These are phyloP conservation scores for Cisticola juncidis DNA, from an alignment of 2,113 vertebrate genomes.

Conservation along the genomic window DNA sequence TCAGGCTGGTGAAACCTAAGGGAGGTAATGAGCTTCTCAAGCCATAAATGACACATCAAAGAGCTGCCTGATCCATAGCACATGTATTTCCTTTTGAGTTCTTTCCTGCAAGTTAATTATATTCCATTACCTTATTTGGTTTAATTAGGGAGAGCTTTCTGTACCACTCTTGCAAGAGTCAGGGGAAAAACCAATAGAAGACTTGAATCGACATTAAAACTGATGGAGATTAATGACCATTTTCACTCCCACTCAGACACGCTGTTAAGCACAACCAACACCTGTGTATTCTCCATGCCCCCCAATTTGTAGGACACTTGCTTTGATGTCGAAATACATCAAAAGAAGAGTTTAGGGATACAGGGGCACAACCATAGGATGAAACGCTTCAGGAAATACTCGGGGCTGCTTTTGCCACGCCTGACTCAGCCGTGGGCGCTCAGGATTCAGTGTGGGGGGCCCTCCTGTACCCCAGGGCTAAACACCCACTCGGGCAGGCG, in stretches of 20 bases:
- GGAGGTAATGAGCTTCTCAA: neutral
- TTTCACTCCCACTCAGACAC: neutral
- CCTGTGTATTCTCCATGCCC: neutral
- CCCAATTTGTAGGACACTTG: neutral
- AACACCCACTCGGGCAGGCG: neutral
- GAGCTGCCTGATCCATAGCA: neutral
- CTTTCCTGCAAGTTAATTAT: neutral
- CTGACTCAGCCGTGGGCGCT: no score
- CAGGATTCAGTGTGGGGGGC: rapidly evolving
- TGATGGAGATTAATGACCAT: neutral
- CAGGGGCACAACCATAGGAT: rapidly evolving
- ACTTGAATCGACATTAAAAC: neutral
- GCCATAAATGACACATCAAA: neutral
- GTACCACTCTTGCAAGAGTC: neutral
- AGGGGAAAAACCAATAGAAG: neutral
- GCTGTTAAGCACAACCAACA: neutral
- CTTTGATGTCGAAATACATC: neutral
- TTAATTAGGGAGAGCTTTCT: neutral
- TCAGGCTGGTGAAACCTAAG: neutral
- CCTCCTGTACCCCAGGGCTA: neutral
- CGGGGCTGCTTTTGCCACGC: neutral
- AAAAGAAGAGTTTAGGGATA: neutral
- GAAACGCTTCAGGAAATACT: neutral
- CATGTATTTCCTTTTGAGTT: neutral
- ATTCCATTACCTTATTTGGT: neutral